Evolutionary conservation across 1,140 invertebrate species (phyloP), one percentile per base, ranked within the genome.

Genomic region (Bathynomus jamesi): DNA sequence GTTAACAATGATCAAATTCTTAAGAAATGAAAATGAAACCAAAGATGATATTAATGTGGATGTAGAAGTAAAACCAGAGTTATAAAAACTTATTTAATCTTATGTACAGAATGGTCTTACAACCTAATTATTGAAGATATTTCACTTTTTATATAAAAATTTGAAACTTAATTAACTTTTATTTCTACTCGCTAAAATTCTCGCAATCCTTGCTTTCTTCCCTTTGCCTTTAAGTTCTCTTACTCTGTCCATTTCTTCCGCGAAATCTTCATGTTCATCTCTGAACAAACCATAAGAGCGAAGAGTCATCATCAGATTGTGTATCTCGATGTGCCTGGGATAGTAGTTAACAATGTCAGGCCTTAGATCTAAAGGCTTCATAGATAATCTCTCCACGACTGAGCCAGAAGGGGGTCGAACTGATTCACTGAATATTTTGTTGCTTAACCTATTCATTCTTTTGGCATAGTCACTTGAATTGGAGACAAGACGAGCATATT

Each of bases 241-340:
- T 69, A 92, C 82, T 71, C 92, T 84, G 71, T 86, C 85, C 87
- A 94, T 94, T 82, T 96, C 94, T 60, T 97, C 94, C 74, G 89
- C 90, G 78, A 96, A 96, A 84, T 96, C 95, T 81, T 88, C 81
- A 84, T 96, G 94, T 80, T 96, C 94, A 82, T 96, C 93, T 78
- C 94, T 68, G 80, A 86, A 95, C 3, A 95, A 81, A 1, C 92
- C 92, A 80, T 93, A 93, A 67, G 71, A 81, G 13, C 92, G 81
- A 21, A 94, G 81, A 72, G 87, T 84, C 65, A 82, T 83, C 87
- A 92, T 91, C 1, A 96, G 81, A 17, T 82, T 76, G 70, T 88
- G 84, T 0, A 88, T 91, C 82, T 95, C 90, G 3, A 87, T 83
- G 79, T 92, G 90, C 17, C 91, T 83, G 0, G 95, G 94, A 82